Conservation (phyloP, 2,113 vertebrate genomes). For the Pollimyrus isidori region DNA sequence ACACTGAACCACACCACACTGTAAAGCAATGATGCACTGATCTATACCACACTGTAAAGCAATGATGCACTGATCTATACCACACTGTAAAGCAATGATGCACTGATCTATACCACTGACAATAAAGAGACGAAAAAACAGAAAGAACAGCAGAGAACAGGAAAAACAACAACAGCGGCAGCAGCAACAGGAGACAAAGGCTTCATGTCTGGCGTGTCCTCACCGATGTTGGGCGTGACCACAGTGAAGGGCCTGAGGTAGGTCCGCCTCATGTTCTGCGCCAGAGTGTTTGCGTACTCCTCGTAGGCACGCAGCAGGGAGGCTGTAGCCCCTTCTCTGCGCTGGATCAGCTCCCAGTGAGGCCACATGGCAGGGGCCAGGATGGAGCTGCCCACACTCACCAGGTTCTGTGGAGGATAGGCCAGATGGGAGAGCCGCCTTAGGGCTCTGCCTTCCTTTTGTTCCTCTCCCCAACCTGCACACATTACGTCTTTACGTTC, state of each 20-base stretch:
- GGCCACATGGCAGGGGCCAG: conserved; percentile 68
- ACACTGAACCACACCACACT: no score
- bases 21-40: no score
- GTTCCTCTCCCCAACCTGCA: background rate
- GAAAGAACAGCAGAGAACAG: background rate
- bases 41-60: no score
- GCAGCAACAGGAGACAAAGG: background rate
- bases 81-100: no score
- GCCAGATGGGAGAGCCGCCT: background rate
- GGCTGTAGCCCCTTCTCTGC: conserved; percentile 79
- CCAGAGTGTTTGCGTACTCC: conserved; percentile 82
- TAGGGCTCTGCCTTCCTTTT: background rate
- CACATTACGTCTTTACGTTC: background rate
- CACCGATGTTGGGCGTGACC: conserved; percentile 87
- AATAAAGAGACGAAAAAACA: background rate
- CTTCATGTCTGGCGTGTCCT: background rate
- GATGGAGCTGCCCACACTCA: conserved; percentile 81
- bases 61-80: no score
- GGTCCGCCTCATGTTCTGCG: conserved; percentile 92
- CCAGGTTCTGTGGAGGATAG: conserved; percentile 68
- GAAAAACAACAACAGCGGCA: background rate
- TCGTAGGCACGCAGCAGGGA: conserved; percentile 77
- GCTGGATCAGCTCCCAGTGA: conserved; percentile 93
- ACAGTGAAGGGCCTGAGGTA: conserved; percentile 96
- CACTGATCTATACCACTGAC: background rate